Base-by-base conservation (phyloP, 2,888 invertebrate genomes). In the Invenusta paracnida region DNA sequence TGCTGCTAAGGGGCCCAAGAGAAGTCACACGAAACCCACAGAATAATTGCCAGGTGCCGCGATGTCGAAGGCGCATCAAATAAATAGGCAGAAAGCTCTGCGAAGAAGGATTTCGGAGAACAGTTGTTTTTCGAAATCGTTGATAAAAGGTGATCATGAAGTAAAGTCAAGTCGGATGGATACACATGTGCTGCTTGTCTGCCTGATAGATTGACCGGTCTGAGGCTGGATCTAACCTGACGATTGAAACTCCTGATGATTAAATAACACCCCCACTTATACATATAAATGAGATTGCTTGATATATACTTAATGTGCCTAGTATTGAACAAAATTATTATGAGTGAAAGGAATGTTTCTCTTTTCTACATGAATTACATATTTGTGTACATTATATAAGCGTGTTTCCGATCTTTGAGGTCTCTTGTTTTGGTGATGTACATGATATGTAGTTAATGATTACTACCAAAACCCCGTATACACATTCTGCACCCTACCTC, bases 221-320 rank as follows among this genome's bases (percentile, higher is more conserved):
- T n/a, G n/a, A n/a, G n/a, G n/a, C n/a, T n/a, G n/a, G 73, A 73
- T 73, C 73, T 73, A 73, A 73, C 73, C 73, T 25, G 23, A 25
- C 17, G 73, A 25, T n/a, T n/a, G 23, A 73, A 73, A 5, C 27
- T 73, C 5, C 23, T 23, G 73, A 23, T 73, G 27, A 73, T 73
- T 73, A 73, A 73, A 73, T 23, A 73, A 73, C 73, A 73, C 73
- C 73, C 73, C 27, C 11, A 73, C 73, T 23, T n/a, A n/a, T n/a
- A n/a, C n/a, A n/a, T n/a, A n/a, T n/a, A n/a, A n/a, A n/a, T n/a
- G n/a, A n/a, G n/a, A n/a, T n/a, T n/a, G n/a, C n/a, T n/a, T n/a
- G 73, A 23, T 5, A 73, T 2, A 13, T 73, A 5, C 23, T 73
- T 73, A 73, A 73, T 73, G 73, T 5, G 5, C 27, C 5, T 23